phyloP scores from a whole-genome alignment of 1,140 invertebrate species.

The Geopemphigus sp. region DNA sequence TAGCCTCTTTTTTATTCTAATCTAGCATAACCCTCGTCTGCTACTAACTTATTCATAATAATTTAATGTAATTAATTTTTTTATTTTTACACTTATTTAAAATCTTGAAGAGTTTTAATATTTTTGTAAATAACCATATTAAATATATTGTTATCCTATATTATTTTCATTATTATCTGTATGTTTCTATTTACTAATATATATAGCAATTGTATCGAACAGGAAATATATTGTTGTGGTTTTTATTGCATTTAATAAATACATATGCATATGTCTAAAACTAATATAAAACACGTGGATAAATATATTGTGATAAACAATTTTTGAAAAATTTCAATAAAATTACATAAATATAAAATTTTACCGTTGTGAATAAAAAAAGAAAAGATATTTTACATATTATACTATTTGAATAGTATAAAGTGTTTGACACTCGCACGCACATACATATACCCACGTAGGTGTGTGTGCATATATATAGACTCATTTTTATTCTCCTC shows the following conservation, averaged over 20 bases:
- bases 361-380: background rate
- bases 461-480: no score
- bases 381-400: background rate
- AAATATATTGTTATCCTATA: background rate
- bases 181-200: no score
- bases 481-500: constrained; percentile 6
- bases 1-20: no score
- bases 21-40: no score
- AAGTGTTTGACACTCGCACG: no score
- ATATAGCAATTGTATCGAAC: no score
- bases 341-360: background rate
- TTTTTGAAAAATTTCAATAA: background rate
- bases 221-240: no score
- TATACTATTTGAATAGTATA: background rate
- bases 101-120: background rate
- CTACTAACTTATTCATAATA: no score
- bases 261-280: background rate
- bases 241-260: background rate
- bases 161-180: background rate
- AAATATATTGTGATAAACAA: constrained; percentile 3
- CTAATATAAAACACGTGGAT: background rate
- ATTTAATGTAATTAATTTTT: background rate
- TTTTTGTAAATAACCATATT: background rate
- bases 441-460: no score
- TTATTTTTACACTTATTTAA: background rate